Evolutionary conservation across 2,113 vertebrate species (phyloP).

Genomic region (Numida meleagris): DNA sequence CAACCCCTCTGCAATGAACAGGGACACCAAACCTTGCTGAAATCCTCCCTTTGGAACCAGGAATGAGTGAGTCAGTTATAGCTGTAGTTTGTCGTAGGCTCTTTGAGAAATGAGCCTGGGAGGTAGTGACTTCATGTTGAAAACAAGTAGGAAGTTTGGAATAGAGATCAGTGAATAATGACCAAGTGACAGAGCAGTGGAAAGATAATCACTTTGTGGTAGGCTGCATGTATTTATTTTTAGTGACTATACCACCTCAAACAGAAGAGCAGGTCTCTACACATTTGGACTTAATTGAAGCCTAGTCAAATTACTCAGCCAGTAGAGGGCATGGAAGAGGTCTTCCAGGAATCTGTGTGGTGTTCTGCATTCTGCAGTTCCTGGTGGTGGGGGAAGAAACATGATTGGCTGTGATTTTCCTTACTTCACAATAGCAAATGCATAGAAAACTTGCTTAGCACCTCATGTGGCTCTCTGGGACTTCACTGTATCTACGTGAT

Average conservation of each 20-base stretch:
- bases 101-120: background rate
- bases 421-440: background rate
- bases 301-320: background rate
- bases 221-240: background rate
- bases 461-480: background rate
- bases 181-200: background rate
- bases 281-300: background rate
- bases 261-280: background rate
- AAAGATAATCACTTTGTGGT: background rate
- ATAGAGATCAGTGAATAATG: background rate
- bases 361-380: background rate
- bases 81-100: background rate
- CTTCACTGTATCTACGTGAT: accelerated
- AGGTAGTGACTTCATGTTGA: background rate
- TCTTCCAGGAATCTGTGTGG: background rate
- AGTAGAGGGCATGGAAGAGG: background rate
- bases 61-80: background rate
- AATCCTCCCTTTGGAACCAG: background rate
- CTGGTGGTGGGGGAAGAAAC: accelerated
- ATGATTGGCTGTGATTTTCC: background rate
- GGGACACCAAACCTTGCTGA: background rate
- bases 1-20: too few species aligned
- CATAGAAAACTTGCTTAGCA: background rate
- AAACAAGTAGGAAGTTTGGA: background rate
- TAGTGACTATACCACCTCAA: background rate